A percentile compares a stretch with the other conserved stretches of the same genome.
Conservation (phyloP, 2,797 vertebrate species). For the Pseudocheirus occidentalis region DNA sequence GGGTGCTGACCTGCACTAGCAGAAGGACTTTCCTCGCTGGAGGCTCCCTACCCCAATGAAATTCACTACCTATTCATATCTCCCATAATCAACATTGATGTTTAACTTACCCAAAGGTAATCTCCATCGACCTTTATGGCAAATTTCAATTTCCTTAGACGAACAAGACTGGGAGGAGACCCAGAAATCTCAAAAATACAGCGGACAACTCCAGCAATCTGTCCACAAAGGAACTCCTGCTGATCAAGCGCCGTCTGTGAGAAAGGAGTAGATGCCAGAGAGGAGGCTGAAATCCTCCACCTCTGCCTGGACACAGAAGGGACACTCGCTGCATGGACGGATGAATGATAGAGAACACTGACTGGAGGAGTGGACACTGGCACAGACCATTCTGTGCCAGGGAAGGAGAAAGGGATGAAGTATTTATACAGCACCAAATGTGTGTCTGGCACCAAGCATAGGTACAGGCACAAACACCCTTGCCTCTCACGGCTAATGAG, state of each 20-base stretch:
- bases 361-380: neutral
- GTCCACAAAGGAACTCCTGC: constrained; percentile 95
- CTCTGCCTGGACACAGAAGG: neutral
- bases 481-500: neutral
- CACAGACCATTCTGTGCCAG: neutral
- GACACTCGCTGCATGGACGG: neutral
- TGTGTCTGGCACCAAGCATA: neutral
- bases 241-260: constrained; percentile 90
- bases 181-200: constrained; percentile 91
- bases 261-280: neutral
- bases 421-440: neutral
- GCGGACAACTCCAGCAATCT: constrained; percentile 92
- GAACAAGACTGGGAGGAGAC: constrained; percentile 87
- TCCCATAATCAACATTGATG: neutral
- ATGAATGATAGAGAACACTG: neutral
- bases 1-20: neutral
- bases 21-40: neutral
- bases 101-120: constrained; percentile 93
- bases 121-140: constrained; percentile 89
- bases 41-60: neutral
- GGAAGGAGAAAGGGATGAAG: neutral
- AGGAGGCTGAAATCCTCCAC: neutral
- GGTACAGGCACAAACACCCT: neutral
- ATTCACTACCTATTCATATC: neutral
- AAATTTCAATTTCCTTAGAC: constrained; percentile 91